Percentiles rank a stretch among this genome's conserved stretches.
Conservation (phyloP, 2,113 vertebrate genomes). For the Podarcis cretensis region DNA sequence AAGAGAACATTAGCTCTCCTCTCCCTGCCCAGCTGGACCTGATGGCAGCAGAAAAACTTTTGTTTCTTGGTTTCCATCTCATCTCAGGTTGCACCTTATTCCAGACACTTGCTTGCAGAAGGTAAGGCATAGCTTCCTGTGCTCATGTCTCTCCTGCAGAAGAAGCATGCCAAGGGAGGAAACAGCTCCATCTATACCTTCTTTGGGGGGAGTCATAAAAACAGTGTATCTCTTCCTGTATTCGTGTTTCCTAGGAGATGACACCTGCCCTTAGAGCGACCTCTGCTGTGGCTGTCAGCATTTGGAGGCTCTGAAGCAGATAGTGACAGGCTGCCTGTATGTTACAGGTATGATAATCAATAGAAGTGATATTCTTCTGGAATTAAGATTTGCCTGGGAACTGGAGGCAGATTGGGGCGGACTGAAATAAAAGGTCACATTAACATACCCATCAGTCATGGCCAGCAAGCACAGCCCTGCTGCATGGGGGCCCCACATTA, state of each 20-base stretch:
- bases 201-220: neutral
- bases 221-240: neutral
- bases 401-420: too few relatives aligned
- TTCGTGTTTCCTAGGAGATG: neutral
- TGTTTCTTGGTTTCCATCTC: neutral
- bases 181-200: neutral
- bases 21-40: neutral
- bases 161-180: neutral
- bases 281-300: neutral
- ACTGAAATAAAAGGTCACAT: too few relatives aligned
- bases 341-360: neutral
- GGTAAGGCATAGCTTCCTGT: neutral
- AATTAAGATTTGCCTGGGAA: neutral
- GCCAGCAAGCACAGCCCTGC: too few relatives aligned
- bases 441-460: too few relatives aligned
- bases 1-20: neutral
- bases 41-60: neutral
- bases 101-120: neutral
- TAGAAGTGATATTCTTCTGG: neutral
- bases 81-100: neutral
- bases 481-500: too few relatives aligned
- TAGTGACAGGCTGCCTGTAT: neutral
- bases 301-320: neutral
- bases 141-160: neutral
- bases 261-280: neutral